Base-by-base conservation (phyloP, 2,888 invertebrate species). In the Drosophila fungiperda region DNA sequence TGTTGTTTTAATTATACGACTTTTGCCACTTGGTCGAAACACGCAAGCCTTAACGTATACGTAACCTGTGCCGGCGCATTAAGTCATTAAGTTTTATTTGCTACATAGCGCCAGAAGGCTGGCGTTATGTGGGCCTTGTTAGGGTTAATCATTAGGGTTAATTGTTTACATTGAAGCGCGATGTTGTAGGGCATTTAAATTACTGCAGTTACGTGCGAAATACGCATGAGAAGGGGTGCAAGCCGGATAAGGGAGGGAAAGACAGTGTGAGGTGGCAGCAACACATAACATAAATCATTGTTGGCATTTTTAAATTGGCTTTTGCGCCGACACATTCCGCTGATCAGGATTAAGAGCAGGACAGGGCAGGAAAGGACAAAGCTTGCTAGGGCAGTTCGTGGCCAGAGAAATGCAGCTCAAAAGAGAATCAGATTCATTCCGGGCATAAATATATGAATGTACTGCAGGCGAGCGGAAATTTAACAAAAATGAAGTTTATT, bases 291-390 rank as follows among this genome's bases (percentile, higher is more conserved):
- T 91, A 92, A 91, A 91, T 91, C 91, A 92, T 92, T 89, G 91
- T 91, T 91, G 92, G 86, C 91, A 92, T 90, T 92, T 92, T 91
- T 87, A 92, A 91, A 92, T 91, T 91, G 92, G 87, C 87, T 87
- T 87, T 84, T 73, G 78, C 68, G 89, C 87, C 84, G 75, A 86
- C 86, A 86, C 81, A 83, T 89, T 77, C 63, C 81, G 68, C 76
- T 74, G 88, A 71, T 58, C 75, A 66, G 90, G 83, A 83, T 85
- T 90, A 85, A 86, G 73, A 55, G 29, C 82, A 45, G 20, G 2
- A 15, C 45, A 23, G 7, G 20, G 15, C 8, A 57, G 75, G 49
- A 12, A 35, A 17, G 36, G 29, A 29, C 6, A 6, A 6, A 6
- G 5, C 29, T 29, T 6, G 29, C 29, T 29, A 29, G 29, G 29